Base-by-base conservation (phyloP, 2,888 invertebrate genomes). In the Tromatobia lineatoria region DNA sequence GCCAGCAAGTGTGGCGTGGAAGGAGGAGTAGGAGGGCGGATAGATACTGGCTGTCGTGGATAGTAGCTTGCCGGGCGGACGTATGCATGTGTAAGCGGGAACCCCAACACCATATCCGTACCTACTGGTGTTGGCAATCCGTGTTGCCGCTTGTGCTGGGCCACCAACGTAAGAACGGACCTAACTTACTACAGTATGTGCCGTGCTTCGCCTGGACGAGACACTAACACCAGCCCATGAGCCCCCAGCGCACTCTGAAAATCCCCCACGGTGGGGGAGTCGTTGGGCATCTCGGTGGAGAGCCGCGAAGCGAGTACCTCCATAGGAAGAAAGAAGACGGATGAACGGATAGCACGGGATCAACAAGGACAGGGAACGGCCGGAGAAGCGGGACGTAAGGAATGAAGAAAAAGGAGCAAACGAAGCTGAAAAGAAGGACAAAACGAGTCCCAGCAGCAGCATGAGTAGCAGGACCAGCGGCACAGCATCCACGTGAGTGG, bases 161-260 rank as follows among this genome's bases (percentile, higher is more conserved):
- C 89, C 90, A 91, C 89, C 89, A 88, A 91, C 89, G 91, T 90
- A 90, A 90, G 90, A 88, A 88, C 90, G 90, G 88, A 88, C 85
- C 71, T 80, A 77, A 85, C 82, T 18, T 38, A 75, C 64, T n/a
- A 38, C 38, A 86, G 89, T 78, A 88, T 88, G 87, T 79, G 87
- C 83, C 85, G 82, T 80, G 78, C 88, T 25, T 75, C 45, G 73
- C 52, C 77, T 69, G 77, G 64, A 50, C 15, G 18, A 34, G 64
- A 57, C 64, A 79, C 79, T 38, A n/a, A 71, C 78, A 80, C 77
- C 47, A 52, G 69, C 64, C 45, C 18, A 54, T 18, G 34, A 42
- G 66, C 25, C 38, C 52, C 66, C 75, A 25, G 59, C 52, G 57
- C 70, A 38, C 70, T 59, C 57, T 11, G 54, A 45, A 57, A 59